Conservation (phyloP, 92 coral and sea anemone genomes). For the Paragorgia papillata region DNA sequence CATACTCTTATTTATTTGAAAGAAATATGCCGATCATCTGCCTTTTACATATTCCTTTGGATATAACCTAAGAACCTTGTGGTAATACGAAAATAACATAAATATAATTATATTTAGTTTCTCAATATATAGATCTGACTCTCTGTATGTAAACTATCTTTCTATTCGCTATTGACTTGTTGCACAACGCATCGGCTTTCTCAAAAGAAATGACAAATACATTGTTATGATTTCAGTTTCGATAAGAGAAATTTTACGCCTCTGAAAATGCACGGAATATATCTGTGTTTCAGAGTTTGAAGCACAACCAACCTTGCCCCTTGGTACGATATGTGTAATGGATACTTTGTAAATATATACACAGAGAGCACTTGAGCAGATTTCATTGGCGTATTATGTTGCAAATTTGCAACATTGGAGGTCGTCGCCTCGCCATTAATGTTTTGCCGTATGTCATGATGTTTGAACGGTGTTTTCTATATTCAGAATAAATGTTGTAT, state of each 20-base stretch:
- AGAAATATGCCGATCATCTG: conserved; percentile 19
- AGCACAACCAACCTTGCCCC: neutral
- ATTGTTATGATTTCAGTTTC: neutral
- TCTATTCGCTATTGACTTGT: neutral
- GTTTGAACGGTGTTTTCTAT: neutral
- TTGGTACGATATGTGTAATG: neutral
- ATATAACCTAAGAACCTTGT: neutral
- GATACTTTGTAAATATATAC: conserved; percentile 1
- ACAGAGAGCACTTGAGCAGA: neutral
- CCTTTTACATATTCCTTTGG: neutral
- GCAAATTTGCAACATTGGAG: neutral
- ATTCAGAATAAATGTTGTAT: conserved; percentile 19
- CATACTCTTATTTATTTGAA: neutral
- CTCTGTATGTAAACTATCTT: too few relatives aligned
- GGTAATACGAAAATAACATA: neutral
- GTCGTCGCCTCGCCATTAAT: neutral
- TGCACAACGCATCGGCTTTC: neutral
- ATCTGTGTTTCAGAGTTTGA: neutral
- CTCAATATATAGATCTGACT: neutral
- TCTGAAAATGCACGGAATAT: neutral
- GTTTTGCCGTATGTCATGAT: neutral
- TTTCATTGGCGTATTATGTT: neutral
- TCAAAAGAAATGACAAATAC: neutral
- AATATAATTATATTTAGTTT: neutral
- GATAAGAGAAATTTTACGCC: neutral